Evolutionary conservation across 2,888 invertebrate genomes (phyloP).

Genomic region (Phengaris arion): DNA sequence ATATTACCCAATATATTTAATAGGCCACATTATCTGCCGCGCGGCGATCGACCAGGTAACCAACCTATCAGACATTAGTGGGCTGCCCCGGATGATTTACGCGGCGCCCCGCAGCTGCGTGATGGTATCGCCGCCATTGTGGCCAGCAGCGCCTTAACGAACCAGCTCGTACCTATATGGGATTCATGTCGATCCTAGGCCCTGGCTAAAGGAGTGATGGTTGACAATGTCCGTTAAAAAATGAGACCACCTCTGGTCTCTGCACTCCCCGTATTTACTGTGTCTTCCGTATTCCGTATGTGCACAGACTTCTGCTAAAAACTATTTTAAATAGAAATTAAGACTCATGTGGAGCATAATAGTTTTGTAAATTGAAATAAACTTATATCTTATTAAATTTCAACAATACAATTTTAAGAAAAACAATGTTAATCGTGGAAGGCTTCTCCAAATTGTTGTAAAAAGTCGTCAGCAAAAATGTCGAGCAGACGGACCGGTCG

Average conservation of each 20-base stretch:
- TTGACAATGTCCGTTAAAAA: not conserved
- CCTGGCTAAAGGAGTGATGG: not conserved
- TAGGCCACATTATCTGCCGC: constrained; percentile 5
- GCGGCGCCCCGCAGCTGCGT: constrained; percentile 46
- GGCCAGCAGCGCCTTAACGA: not conserved
- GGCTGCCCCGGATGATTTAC: constrained; percentile 43
- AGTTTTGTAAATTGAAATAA: too few species aligned
- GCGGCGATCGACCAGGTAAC: constrained; percentile 17
- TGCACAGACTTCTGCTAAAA: too few species aligned
- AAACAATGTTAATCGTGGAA: too few species aligned
- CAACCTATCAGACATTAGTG: constrained; percentile 13
- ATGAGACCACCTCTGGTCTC: not conserved
- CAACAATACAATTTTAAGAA: too few species aligned
- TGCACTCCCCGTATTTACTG: too few species aligned
- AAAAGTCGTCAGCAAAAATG: too few species aligned
- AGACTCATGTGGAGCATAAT: too few species aligned
- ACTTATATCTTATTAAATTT: too few species aligned
- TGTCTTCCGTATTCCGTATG: too few species aligned
- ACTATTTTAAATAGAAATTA: too few species aligned
- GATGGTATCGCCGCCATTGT: constrained; percentile 41
- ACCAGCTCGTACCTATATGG: not conserved
- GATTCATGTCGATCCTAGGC: not conserved
- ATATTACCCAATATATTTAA: constrained; percentile 6
- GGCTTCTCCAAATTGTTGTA: too few species aligned
- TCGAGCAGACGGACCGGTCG: too few species aligned